Conservation (phyloP, 2,888 invertebrate species). For the Tetragonisca angustula region DNA sequence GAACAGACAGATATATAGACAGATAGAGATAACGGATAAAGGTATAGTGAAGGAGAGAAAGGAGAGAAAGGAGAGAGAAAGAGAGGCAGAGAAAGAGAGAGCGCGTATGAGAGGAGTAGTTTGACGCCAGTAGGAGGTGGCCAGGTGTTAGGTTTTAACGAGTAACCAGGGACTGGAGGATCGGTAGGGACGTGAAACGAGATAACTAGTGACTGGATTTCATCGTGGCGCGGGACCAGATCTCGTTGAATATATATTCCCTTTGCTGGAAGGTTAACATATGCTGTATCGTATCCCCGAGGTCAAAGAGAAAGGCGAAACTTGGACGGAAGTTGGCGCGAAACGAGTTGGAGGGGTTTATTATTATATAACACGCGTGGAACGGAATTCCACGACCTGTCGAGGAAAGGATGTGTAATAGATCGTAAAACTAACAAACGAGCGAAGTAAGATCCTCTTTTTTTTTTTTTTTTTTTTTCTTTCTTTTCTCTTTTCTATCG, state of each 20-base stretch:
- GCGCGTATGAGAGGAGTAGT: neutral
- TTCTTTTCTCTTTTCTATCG: neutral
- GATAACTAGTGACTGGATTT: conserved; percentile 34
- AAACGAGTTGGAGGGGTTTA: neutral
- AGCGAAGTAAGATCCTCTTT: neutral
- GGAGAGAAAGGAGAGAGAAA: neutral
- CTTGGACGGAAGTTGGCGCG: neutral
- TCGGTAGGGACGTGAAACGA: conserved; percentile 10
- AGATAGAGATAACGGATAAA: neutral
- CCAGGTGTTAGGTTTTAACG: conserved; percentile 46
- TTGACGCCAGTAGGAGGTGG: neutral
- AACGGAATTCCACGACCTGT: too few species aligned
- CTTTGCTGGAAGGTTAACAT: conserved; percentile 1
- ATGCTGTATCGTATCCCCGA: conserved; percentile 7
- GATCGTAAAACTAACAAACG: neutral
- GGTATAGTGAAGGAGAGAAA: neutral
- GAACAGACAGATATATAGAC: neutral
- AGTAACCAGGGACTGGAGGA: conserved; percentile 19
- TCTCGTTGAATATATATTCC: conserved; percentile 24
- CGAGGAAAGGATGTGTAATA: neutral
- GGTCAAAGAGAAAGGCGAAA: conserved; percentile 14
- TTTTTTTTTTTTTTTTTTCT: too few species aligned
- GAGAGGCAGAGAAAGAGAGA: neutral
- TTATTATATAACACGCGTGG: neutral
- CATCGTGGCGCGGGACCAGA: conserved; percentile 27